Evolutionary conservation across 2,888 invertebrate species (phyloP).

Genomic region (Barypeithes pellucidus): DNA sequence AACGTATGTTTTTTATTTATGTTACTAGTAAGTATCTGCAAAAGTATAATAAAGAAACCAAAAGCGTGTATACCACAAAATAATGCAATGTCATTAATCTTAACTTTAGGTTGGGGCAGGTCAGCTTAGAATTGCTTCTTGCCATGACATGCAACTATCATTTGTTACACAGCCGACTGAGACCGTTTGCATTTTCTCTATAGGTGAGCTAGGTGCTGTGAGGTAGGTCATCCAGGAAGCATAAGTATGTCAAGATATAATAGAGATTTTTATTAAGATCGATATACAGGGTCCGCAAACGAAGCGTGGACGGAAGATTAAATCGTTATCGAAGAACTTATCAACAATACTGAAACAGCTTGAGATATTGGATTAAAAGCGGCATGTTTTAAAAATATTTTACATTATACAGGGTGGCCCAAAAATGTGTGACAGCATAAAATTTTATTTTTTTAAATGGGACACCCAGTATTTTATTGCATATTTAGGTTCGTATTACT

Average conservation of each 20-base stretch:
- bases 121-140: slow-evolving; percentile 42
- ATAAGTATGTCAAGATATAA: slow-evolving; percentile 3
- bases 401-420: too few relatives aligned
- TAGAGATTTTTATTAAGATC: background rate
- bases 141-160: slow-evolving; percentile 51
- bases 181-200: slow-evolving; percentile 28
- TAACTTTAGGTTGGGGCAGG: slow-evolving; percentile 44
- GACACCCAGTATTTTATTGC: too few relatives aligned
- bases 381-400: too few relatives aligned
- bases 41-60: slow-evolving; percentile 23
- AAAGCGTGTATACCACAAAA: slow-evolving; percentile 37
- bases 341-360: too few relatives aligned
- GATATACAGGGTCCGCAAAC: too few relatives aligned
- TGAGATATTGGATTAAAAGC: too few relatives aligned
- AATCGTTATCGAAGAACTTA: too few relatives aligned
- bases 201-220: slow-evolving; percentile 18
- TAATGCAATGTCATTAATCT: slow-evolving; percentile 46
- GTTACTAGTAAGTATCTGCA: background rate
- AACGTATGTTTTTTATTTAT: too few relatives aligned
- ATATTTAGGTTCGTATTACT: too few relatives aligned
- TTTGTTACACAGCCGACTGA: slow-evolving; percentile 43
- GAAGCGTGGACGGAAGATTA: too few relatives aligned
- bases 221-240: slow-evolving; percentile 20
- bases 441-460: too few relatives aligned
- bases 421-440: too few relatives aligned